Evolutionary conservation across 2,888 invertebrate species (phyloP).

Genomic region (Spisula subtruncata): DNA sequence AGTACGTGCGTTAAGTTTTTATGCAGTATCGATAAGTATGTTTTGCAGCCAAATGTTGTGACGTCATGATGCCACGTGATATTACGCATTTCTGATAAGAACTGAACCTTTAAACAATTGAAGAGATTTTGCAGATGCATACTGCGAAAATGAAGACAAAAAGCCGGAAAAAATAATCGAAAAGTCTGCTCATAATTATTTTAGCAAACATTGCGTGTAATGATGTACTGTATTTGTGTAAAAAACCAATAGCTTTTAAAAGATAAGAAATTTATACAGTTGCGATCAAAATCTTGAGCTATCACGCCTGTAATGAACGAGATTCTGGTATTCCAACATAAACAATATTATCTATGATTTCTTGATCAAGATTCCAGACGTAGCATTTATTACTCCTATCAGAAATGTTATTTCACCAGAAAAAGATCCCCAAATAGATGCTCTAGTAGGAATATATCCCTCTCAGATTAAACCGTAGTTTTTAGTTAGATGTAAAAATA

Average conservation of each 20-base stretch:
- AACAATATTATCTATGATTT: not conserved
- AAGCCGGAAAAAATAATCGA: not conserved
- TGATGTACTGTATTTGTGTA: not conserved
- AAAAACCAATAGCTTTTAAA: not conserved
- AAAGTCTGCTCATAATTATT: not conserved
- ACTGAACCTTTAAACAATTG: not conserved
- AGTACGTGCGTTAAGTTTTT: not conserved
- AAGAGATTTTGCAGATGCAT: not conserved
- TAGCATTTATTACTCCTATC: not conserved
- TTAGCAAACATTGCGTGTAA: not conserved
- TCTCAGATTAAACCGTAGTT: not conserved
- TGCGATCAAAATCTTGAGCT: not conserved
- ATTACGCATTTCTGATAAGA: not conserved
- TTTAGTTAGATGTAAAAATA: too few species aligned
- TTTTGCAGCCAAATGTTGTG: not conserved
- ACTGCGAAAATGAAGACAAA: not conserved
- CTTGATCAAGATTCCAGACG: not conserved
- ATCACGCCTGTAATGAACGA: not conserved
- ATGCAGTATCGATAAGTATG: not conserved
- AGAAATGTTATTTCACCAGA: not conserved
- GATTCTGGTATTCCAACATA: not conserved
- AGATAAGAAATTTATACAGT: not conserved
- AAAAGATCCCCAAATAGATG: not conserved
- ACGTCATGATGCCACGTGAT: not conserved
- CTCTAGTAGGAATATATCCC: not conserved